These are phyloP conservation scores for Drosophila mettleri DNA, from an alignment of 2,888 invertebrate species.

Conservation along the genomic window DNA sequence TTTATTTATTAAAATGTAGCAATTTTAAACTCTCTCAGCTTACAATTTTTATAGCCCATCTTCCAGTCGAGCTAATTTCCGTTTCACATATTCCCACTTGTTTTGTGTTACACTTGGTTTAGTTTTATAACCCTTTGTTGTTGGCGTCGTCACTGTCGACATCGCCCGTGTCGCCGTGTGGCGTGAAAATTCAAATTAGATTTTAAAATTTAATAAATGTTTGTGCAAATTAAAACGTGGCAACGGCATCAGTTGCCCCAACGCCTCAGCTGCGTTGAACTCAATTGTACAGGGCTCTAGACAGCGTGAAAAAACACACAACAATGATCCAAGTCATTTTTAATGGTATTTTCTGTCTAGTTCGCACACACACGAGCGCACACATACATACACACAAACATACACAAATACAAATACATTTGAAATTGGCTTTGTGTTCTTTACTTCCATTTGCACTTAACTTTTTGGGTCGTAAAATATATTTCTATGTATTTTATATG, in stretches of 20 bases:
- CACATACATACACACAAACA: neutral
- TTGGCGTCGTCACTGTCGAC: conserved; percentile 7
- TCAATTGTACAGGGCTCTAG: conserved; percentile 22
- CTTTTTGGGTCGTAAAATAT: conserved; percentile 1
- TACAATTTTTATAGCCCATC: conserved; percentile 7
- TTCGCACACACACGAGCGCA: neutral
- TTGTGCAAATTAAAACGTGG: conserved; percentile 73
- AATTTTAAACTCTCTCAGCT: neutral
- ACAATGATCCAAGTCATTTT: conserved; percentile 53
- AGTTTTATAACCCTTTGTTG: conserved; percentile 46
- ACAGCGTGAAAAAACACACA: conserved; percentile 35
- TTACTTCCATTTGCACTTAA: conserved; percentile 5
- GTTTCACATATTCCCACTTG: conserved; percentile 2
- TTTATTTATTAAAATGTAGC: too few relatives aligned
- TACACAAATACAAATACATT: neutral
- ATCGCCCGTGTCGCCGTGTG: conserved; percentile 39
- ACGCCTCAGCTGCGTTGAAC: conserved; percentile 23
- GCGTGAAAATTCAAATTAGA: conserved; percentile 82
- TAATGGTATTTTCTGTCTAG: conserved; percentile 69
- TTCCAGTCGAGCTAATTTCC: neutral
- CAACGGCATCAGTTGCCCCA: conserved; percentile 56
- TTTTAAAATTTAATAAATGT: conserved; percentile 82
- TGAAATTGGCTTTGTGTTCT: conserved; percentile 7
- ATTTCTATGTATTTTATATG: conserved; percentile 6
- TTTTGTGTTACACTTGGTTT: conserved; percentile 67